Evolutionary conservation across 2,888 invertebrate species (phyloP).

Genomic region (Myathropa florea): DNA sequence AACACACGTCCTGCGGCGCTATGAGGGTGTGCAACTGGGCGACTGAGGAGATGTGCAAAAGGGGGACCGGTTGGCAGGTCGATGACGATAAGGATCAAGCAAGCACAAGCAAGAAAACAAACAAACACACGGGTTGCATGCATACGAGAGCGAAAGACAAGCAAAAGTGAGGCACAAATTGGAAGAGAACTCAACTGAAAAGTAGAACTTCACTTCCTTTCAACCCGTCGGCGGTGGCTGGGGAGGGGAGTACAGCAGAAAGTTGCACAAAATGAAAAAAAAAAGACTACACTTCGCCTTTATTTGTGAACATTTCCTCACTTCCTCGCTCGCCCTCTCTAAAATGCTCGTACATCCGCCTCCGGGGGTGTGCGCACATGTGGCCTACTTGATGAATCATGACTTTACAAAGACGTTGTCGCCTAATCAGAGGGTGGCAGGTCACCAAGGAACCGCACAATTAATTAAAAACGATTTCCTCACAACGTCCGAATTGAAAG

Average conservation of each 20-base stretch:
- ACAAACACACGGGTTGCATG: not conserved
- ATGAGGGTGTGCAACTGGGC: not conserved
- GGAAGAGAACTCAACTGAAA: conserved; percentile 35
- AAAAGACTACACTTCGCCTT: not conserved
- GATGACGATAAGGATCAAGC: not conserved
- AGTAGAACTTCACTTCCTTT: conserved; percentile 35
- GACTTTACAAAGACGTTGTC: not conserved
- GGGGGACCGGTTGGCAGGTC: not conserved
- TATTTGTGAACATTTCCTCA: not conserved
- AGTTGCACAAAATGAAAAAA: not conserved
- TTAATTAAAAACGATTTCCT: too few relatives aligned
- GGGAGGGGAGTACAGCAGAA: not conserved
- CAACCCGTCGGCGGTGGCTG: not conserved
- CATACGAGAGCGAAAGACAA: not conserved
- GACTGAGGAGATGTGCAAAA: not conserved
- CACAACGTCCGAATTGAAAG: too few relatives aligned
- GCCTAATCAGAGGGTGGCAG: not conserved
- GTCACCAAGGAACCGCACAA: too few relatives aligned
- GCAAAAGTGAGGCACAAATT: conserved; percentile 13
- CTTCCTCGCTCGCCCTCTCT: not conserved
- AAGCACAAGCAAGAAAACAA: not conserved
- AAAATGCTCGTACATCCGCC: not conserved
- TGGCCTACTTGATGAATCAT: not conserved
- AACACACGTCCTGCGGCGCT: conserved; percentile 12
- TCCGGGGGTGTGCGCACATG: not conserved